Conservation (phyloP, 2,888 invertebrate species). For the Myopa testacea region DNA sequence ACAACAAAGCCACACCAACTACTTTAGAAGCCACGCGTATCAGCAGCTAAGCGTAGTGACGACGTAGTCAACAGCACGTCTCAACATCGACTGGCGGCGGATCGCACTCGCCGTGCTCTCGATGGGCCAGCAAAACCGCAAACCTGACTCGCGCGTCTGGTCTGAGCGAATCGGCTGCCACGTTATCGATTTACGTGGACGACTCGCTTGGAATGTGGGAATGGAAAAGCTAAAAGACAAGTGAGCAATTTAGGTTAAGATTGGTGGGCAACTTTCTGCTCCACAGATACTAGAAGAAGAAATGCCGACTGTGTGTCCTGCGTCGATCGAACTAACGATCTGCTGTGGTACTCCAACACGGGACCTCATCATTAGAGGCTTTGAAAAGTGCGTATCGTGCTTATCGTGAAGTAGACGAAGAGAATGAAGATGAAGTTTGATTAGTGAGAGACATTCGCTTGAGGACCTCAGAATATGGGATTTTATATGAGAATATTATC, state of each 20-base stretch:
- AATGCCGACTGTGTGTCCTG: too few relatives aligned
- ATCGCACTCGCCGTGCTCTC: conserved; percentile 34
- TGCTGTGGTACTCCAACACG: too few relatives aligned
- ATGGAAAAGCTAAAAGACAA: conserved; percentile 30
- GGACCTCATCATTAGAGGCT: too few relatives aligned
- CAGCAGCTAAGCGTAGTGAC: conserved; percentile 22
- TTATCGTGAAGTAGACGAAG: too few relatives aligned
- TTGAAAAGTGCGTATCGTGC: too few relatives aligned
- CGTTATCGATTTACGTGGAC: conserved; percentile 36
- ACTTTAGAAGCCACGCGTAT: background rate
- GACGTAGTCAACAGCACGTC: conserved; percentile 49
- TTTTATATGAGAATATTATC: too few relatives aligned
- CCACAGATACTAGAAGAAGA: too few relatives aligned
- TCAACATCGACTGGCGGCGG: conserved; percentile 48
- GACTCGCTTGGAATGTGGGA: conserved; percentile 34
- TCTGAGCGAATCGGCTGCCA: conserved; percentile 32
- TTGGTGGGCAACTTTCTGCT: conserved; percentile 9
- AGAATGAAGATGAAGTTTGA: too few relatives aligned
- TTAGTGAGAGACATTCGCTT: too few relatives aligned
- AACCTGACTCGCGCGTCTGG: conserved; percentile 32
- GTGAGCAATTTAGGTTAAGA: conserved; percentile 22
- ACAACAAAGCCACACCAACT: conserved; percentile 22
- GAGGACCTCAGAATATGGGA: too few relatives aligned
- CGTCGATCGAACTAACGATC: too few relatives aligned
- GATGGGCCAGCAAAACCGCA: conserved; percentile 31